Conservation (phyloP, 2,113 vertebrate genomes). For the Rhinolophus sinicus region DNA sequence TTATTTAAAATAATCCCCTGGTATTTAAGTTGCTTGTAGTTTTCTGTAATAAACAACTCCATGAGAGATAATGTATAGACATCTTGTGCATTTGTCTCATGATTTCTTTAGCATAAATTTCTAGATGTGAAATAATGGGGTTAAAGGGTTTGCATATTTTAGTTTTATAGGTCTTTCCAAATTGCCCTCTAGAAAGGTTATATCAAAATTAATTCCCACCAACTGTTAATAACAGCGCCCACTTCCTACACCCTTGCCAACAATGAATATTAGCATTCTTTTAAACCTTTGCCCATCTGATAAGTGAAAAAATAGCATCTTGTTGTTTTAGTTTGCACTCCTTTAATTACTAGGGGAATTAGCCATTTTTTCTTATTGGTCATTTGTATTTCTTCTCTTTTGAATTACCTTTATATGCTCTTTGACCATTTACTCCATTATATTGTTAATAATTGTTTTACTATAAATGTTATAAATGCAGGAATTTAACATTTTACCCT, state of each 20-base stretch:
- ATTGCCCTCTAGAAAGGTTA: slow-evolving; percentile 46
- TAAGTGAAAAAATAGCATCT: slow-evolving; percentile 59
- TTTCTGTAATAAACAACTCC: neutral
- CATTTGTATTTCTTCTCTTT: neutral
- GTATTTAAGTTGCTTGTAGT: neutral
- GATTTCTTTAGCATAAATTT: slow-evolving; percentile 37
- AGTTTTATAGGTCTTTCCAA: slow-evolving; percentile 45
- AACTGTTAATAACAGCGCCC: slow-evolving; percentile 47
- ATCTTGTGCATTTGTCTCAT: neutral
- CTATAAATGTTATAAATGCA: neutral
- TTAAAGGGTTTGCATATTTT: slow-evolving; percentile 50
- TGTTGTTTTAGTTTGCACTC: slow-evolving; percentile 47
- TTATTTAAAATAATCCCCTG: neutral
- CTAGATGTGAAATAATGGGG: neutral
- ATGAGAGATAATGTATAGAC: neutral
- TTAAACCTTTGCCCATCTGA: slow-evolving; percentile 69
- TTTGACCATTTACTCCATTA: neutral
- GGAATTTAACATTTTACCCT: neutral
- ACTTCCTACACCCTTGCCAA: slow-evolving; percentile 43
- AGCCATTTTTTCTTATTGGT: neutral
- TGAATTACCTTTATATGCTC: neutral
- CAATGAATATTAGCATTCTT: slow-evolving; percentile 40
- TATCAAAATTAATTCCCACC: slow-evolving; percentile 62
- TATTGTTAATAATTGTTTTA: neutral
- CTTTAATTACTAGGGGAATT: slow-evolving; percentile 16